A percentile compares a stretch with the other conserved stretches of the same genome.
phyloP scores from a whole-genome alignment of 2,113 vertebrate species.

The Hyaena hyaena region DNA sequence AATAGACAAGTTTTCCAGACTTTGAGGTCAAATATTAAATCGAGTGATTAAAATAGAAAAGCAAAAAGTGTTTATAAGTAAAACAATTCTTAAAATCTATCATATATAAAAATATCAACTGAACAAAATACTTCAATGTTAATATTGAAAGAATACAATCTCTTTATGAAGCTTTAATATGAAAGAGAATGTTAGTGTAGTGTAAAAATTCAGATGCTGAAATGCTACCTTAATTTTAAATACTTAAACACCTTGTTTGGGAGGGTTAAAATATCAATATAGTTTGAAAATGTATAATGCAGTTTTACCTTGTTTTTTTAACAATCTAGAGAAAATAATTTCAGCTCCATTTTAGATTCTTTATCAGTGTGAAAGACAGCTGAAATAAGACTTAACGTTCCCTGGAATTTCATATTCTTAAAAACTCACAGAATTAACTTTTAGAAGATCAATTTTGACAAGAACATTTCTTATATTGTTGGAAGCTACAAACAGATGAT shows the following conservation, averaged over 20 bases:
- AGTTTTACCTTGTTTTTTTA: not conserved
- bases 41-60: not conserved
- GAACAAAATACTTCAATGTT: not conserved
- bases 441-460: not conserved
- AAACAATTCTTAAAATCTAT: not conserved
- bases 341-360: not conserved
- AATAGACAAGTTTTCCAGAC: not conserved
- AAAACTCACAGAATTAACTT: not conserved
- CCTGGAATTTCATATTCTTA: not conserved
- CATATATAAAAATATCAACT: not conserved
- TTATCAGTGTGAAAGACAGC: not conserved
- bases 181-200: not conserved
- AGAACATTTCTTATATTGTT: not conserved
- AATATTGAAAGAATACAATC: not conserved
- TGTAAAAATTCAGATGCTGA: not conserved
- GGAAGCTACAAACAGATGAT: not conserved
- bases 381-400: not conserved
- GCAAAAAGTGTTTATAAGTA: not conserved
- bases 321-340: not conserved
- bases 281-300: not conserved
- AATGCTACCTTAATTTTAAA: not conserved
- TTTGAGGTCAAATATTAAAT: not conserved
- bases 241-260: not conserved
- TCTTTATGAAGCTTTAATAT: not conserved
- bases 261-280: not conserved